These are phyloP conservation scores for Platygyra sinensis DNA, from an alignment of 64 coral and sea anemone species.

Conservation along the genomic window DNA sequence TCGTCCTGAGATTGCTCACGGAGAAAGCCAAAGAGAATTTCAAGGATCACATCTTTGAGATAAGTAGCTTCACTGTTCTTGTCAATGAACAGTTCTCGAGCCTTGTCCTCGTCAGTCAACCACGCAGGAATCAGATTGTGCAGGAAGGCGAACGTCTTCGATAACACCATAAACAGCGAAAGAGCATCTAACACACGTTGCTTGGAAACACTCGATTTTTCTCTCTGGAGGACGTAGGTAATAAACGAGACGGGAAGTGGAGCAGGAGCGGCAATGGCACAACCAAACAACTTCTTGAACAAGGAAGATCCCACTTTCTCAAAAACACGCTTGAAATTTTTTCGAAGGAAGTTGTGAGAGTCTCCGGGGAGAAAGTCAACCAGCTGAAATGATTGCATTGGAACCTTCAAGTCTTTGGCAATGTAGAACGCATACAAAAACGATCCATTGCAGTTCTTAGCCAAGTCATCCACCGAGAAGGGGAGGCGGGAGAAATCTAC, in stretches of 20 bases:
- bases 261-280: background rate
- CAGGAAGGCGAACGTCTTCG: background rate
- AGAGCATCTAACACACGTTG: background rate
- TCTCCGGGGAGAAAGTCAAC: background rate
- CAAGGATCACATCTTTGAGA: background rate
- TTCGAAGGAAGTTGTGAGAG: background rate
- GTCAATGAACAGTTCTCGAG: background rate
- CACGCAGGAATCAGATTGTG: background rate
- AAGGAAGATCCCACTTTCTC: background rate
- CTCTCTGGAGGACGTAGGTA: background rate
- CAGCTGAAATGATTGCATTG: background rate
- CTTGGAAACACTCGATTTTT: background rate
- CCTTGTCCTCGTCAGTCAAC: background rate
- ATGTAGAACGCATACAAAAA: slow-evolving; percentile 36
- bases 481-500: background rate
- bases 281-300: background rate
- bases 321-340: background rate
- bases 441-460: slow-evolving; percentile 8
- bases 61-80: background rate
- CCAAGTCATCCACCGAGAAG: background rate
- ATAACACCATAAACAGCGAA: background rate
- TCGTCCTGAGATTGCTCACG: background rate
- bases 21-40: background rate
- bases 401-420: background rate
- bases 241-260: slow-evolving; percentile 4